Percentiles rank a stretch among this genome's conserved stretches.
Conservation (phyloP, 2,888 invertebrate genomes). For the Tiliacea aurago region DNA sequence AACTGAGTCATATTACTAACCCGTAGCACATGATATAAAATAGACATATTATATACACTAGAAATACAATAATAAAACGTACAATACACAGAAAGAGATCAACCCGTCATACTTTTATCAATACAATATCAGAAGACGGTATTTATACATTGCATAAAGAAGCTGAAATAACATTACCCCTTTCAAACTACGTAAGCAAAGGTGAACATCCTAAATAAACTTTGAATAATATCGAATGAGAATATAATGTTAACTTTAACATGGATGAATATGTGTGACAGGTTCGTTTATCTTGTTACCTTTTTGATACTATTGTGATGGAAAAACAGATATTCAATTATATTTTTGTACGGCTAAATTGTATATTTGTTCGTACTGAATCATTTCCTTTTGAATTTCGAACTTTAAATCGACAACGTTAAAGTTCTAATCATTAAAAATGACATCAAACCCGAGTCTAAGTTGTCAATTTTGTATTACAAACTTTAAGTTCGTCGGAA, state of each 20-base stretch:
- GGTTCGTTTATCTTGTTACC: conserved; percentile 4
- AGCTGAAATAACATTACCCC: conserved; percentile 27
- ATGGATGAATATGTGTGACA: conserved; percentile 1
- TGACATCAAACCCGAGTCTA: too few relatives aligned
- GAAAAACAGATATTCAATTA: not conserved
- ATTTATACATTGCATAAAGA: conserved; percentile 10
- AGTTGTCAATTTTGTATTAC: too few relatives aligned
- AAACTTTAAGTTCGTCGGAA: too few relatives aligned
- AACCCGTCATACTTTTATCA: not conserved
- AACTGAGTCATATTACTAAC: not conserved
- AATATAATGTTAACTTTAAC: not conserved
- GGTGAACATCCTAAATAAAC: conserved; percentile 27
- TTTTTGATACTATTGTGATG: not conserved
- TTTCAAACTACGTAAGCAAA: conserved; percentile 3
- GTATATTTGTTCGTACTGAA: not conserved
- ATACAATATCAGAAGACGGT: not conserved
- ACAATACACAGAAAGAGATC: conserved; percentile 1
- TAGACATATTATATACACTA: not conserved
- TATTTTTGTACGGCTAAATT: not conserved
- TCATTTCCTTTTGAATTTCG: too few relatives aligned
- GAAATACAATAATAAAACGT: conserved; percentile 1
- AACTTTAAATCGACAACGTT: too few relatives aligned
- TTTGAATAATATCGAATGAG: conserved; percentile 14
- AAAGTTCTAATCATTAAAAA: too few relatives aligned
- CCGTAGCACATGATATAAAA: too few relatives aligned